These are phyloP conservation scores for Chrysotoxum bicinctum DNA, from an alignment of 2,888 invertebrate genomes.

Conservation along the genomic window DNA sequence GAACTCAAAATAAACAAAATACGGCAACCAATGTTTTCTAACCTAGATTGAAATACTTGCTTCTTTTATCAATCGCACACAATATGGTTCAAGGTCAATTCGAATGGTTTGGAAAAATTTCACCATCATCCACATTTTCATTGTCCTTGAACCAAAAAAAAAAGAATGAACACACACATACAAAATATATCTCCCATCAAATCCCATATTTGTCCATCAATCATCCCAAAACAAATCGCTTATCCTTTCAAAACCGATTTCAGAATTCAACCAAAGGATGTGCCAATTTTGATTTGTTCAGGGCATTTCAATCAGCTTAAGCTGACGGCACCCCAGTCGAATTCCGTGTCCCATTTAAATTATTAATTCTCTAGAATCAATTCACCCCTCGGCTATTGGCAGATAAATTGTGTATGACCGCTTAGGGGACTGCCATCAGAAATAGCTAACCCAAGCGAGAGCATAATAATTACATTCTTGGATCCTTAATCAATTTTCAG, in stretches of 20 bases:
- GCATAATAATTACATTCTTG: conserved; percentile 45
- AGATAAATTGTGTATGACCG: not conserved
- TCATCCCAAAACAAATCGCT: conserved; percentile 2
- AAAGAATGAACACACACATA: not conserved
- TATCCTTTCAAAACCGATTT: conserved; percentile 7
- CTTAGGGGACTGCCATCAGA: not conserved
- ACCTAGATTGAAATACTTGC: not conserved
- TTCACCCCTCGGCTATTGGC: not conserved
- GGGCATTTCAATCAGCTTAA: not conserved
- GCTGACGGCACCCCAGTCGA: not conserved
- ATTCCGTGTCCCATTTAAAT: conserved; percentile 22
- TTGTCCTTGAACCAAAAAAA: conserved; percentile 1
- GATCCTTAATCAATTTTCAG: conserved; percentile 57
- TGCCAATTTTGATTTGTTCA: conserved; percentile 16
- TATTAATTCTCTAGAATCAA: conserved; percentile 23
- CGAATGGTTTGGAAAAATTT: not conserved
- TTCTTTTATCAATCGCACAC: not conserved
- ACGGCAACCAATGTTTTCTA: too few relatives aligned
- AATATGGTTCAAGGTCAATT: not conserved
- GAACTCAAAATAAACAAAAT: too few relatives aligned
- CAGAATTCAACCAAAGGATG: conserved; percentile 9
- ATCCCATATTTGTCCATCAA: conserved; percentile 13
- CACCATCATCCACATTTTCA: not conserved
- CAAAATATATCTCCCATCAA: not conserved
- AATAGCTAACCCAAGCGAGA: not conserved